phyloP scores from a whole-genome alignment of 2,113 vertebrate species.

The Dicrurus megarhynchus region DNA sequence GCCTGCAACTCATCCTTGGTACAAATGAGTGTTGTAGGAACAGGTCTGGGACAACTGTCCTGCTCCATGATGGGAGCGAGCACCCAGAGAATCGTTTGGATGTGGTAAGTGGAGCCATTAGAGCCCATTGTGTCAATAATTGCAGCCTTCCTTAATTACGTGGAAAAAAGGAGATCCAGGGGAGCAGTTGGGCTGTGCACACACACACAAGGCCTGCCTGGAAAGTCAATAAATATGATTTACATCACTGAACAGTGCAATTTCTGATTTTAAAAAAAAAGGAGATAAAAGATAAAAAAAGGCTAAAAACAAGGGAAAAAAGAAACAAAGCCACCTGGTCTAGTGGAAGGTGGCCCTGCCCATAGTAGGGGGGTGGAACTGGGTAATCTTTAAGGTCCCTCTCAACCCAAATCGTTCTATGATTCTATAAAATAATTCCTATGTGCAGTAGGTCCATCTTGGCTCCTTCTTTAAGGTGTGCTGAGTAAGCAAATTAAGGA shows the following conservation, averaged over 20 bases:
- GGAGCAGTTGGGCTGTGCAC: neutral
- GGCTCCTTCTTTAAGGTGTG: neutral
- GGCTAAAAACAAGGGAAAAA: neutral
- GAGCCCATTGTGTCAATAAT: neutral
- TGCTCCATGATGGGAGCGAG: neutral
- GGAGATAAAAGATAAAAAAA: neutral
- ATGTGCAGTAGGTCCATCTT: neutral
- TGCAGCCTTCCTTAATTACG: neutral
- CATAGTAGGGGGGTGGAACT: neutral
- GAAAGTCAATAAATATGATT: constrained; percentile 21
- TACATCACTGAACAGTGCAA: neutral
- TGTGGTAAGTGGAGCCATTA: neutral
- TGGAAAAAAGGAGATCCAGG: neutral
- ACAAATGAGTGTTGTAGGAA: neutral
- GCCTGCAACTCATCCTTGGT: neutral
- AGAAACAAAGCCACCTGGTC: neutral
- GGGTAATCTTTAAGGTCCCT: neutral
- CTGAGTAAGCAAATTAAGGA: neutral
- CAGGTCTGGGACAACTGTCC: neutral
- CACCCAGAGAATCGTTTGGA: neutral
- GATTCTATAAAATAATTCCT: neutral
- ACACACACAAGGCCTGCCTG: neutral
- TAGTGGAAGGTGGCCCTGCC: neutral
- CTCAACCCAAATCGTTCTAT: neutral
- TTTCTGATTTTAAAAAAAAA: neutral